Evolutionary conservation across 2,888 invertebrate species (phyloP), one percentile per base, ranked within the genome.

Genomic region (Mimumesa dahlbomi): DNA sequence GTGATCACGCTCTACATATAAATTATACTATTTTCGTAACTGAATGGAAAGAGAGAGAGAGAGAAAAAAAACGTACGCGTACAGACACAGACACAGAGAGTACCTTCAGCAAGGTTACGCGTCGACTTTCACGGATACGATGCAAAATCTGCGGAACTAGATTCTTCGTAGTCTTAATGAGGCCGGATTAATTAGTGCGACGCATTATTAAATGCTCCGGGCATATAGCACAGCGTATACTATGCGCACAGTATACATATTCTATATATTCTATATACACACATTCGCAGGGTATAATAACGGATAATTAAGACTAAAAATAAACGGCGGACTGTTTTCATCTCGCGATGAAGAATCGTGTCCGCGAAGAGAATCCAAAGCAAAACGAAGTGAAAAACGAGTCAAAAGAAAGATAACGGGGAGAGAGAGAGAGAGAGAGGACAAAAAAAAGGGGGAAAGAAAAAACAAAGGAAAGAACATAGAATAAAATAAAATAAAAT

Each of bases 151-250:
- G 25, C 52, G 46, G 52, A 66, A 59, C 73, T 59, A 43, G 73
- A 68, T 68, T 71, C 59, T 56, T 36, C 43, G 46, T 16, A 31
- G 19, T 40, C 63, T 65, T 80, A 79, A 79, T 61, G 77, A 79
- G 77, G 71, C 58, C 62, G 52, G 77, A 80, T 79, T 80, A 80
- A 79, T 80, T 79, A 79, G 54, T 70, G 58, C 34, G 66, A 46
- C 65, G 57, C 65, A 64, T 77, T 80, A 77, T 75, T 70, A 69
- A 79, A 80, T 34, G 72, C 43, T 38, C 61, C 22, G 22, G 29
- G 7, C 56, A 19, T 7, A n/a, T 13, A 7, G 7, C 11, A 11
- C 45, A n/a, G n/a, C 31, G 34, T 18, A n/a, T 31, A n/a, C n/a
- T n/a, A n/a, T n/a, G n/a, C n/a, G n/a, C n/a, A n/a, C n/a, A n/a